Percentiles rank a stretch among this genome's conserved stretches.
Conservation (phyloP, 1,140 invertebrate genomes). For the Lerema accius region DNA sequence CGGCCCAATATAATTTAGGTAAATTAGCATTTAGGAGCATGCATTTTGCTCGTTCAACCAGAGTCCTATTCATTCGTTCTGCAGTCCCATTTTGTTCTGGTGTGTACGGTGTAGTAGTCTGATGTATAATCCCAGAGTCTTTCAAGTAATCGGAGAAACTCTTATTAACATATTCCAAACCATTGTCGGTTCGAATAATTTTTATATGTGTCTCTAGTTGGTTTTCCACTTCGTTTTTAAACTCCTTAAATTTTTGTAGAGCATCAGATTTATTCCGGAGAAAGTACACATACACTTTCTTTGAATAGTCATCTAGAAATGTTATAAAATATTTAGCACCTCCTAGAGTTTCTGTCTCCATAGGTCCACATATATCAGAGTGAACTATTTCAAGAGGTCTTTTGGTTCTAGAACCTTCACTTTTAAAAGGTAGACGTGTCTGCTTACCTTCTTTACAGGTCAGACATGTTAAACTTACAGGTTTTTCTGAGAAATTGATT, state of each 20-base stretch:
- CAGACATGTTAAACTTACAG: conserved; percentile 40
- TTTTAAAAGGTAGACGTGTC: conserved; percentile 42
- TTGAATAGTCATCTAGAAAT: conserved; percentile 70
- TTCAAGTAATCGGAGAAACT: conserved; percentile 56
- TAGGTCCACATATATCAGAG: conserved; percentile 71
- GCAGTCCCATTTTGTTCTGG: conserved; percentile 71
- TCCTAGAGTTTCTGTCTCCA: conserved; percentile 57
- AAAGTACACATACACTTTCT: conserved; percentile 62
- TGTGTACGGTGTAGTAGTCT: conserved; percentile 52
- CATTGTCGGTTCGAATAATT: conserved; percentile 66
- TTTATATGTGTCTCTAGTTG: conserved; percentile 51
- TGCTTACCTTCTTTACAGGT: conserved; percentile 46
- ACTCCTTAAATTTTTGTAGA: conserved; percentile 54
- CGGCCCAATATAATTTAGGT: conserved; percentile 43
- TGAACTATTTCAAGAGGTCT: conserved; percentile 46
- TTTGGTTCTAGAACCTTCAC: conserved; percentile 1
- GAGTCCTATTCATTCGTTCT: conserved; percentile 57
- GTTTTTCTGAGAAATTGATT: conserved; percentile 38
- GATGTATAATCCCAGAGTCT: conserved; percentile 54
- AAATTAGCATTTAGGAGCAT: conserved; percentile 47
- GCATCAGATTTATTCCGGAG: conserved; percentile 64
- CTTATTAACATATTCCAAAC: conserved; percentile 60
- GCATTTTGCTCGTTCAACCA: conserved; percentile 55
- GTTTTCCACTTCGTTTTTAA: conserved; percentile 50
- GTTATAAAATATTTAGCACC: conserved; percentile 64